Evolutionary conservation across 2,797 vertebrate species (phyloP), one percentile per base, ranked within the genome.

Genomic region (Sparidentex hasta): DNA sequence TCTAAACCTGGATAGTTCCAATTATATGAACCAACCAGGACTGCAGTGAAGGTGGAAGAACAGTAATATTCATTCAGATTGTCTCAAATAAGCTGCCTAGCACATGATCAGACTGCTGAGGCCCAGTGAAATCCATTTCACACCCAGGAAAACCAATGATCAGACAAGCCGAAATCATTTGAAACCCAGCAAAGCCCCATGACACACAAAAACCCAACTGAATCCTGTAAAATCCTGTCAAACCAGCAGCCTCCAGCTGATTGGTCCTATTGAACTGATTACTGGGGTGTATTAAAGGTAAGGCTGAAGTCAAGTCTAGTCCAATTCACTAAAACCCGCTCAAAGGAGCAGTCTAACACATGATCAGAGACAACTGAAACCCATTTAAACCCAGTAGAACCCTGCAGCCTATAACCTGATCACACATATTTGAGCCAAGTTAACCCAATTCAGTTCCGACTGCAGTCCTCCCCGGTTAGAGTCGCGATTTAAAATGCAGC

Each of bases 341-440:
- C 48, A 50, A 27, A 57, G 52, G 44, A 65, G 61, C 25, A 63
- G 47, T 21, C 52, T 63, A n/a, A 57, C 29, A 27, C 41, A 58
- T 38, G 56, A 74, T 27, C 67, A 38, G 46, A 51, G 43, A 43
- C 76, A 55, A 23, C 20, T 20, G 20, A 27, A 58, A 66, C 44
- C 57, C 67, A 59, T 44, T 63, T 48, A 71, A 20, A 46, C 13
- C 76, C 11, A 27, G 16, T 50, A 12, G 38, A 21, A 47, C 25
- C 69, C 64, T 21, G 41, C 41, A 69, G 56, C 56, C 50, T 25
- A 1, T n/a, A 62, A 27, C 46, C 12, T 67, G 55, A 63, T 56
- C 74, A 61, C 70, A 65, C 74, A 55, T 52, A 38, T 38, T 11
- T 47, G 14, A 50, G 20, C 46, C 18, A 13, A 1, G 14, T 1